Evolutionary conservation across 1,140 invertebrate genomes (phyloP), one percentile per base, ranked within the genome.

Genomic region (Drosophila suzukii): DNA sequence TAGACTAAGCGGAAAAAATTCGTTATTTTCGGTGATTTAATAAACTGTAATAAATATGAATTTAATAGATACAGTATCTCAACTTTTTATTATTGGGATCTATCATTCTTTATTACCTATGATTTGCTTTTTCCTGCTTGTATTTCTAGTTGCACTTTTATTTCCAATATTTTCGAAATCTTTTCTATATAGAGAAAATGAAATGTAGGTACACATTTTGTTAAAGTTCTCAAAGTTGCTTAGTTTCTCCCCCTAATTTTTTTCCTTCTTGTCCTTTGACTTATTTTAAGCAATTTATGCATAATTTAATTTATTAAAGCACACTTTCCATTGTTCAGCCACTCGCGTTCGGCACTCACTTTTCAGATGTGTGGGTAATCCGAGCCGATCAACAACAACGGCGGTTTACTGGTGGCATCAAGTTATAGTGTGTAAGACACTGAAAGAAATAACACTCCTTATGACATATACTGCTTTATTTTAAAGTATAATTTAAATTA

Each of bases 351-450:
- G 34, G 13, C 39, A 32, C 67, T 39, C 24, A 12, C 50, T 72
- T 38, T 47, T 34, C 39, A 47, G 36, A 41, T 73, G 67, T 47
- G 36, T 38, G 50, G 60, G 70, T 74, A 75, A 75, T 75, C 59
- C 62, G 51, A 75, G 17, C 32, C 68, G 27, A 53, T 34, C 56
- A 47, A 60, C 47, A 73, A 32, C 13, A 67, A 32, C 24, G 60
- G 38, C 17, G 36, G 30, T n/a, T 67, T 36, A 72, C 46, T 58
- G 27, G 30, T 30, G 66, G 44, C 43, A 49, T 63, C 58, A 66
- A 62, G 63, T 47, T 44, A 32, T 59, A 41, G 57, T 62, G 41
- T 32, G 36, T 30, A 8, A 1, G 11, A 41, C 60, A 63, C 56
- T 34, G 60, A 7, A 43, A 43, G n/a, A 58, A 17, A 17, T 12